These are phyloP conservation scores for Acanthurus leucopareius DNA, from an alignment of 2,797 vertebrate species.

Conservation along the genomic window DNA sequence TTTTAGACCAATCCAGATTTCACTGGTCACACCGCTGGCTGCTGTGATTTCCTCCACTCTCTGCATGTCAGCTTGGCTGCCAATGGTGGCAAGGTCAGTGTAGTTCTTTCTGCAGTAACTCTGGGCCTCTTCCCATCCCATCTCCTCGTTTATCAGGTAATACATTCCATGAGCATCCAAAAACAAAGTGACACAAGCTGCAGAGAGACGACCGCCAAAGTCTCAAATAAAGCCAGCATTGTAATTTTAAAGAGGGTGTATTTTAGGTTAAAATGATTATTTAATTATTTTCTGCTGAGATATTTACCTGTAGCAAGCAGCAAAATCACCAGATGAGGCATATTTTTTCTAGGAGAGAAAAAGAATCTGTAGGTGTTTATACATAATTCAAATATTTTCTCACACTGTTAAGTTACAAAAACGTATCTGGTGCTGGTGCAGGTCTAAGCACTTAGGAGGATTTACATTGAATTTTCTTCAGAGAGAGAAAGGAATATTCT, in stretches of 20 bases:
- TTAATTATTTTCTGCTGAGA: background rate
- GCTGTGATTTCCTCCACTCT: background rate
- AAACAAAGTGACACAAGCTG: slow-evolving; percentile 20
- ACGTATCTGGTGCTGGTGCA: background rate
- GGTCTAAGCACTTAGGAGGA: background rate
- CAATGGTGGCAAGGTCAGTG: slow-evolving; percentile 25
- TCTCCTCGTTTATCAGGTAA: rapidly evolving
- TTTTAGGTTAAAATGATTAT: background rate
- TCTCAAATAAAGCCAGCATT: background rate
- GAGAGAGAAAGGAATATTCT: no score
- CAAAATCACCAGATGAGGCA: slow-evolving; percentile 14
- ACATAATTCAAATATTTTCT: no score
- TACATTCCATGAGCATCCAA: background rate
- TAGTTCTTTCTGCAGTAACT: slow-evolving; percentile 21
- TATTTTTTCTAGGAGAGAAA: slow-evolving; percentile 12
- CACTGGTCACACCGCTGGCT: rapidly evolving
- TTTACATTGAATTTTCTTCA: background rate
- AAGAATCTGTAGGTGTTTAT: background rate
- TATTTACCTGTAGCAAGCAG: slow-evolving; percentile 38
- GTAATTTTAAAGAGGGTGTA: background rate
- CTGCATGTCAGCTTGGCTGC: slow-evolving; percentile 10
- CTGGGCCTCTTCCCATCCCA: slow-evolving; percentile 5
- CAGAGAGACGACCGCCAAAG: background rate
- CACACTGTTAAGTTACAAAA: background rate
- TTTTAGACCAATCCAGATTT: slow-evolving; percentile 41